phyloP scores from a whole-genome alignment of 1,140 invertebrate species.

The Phymastichus coffea region DNA sequence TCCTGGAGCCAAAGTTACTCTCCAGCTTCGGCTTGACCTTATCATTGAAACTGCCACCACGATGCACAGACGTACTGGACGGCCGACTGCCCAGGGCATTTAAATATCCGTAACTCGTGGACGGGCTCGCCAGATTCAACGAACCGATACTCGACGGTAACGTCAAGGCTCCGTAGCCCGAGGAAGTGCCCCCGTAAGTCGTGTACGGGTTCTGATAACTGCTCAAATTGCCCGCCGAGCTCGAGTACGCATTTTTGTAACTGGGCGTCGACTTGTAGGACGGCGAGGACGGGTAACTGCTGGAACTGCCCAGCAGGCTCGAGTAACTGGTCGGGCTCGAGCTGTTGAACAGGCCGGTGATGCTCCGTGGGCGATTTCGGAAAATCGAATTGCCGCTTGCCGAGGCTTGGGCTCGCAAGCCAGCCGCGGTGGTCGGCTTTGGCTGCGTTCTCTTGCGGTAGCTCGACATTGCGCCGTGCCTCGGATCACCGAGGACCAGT shows the following conservation, averaged over 20 bases:
- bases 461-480: conserved; percentile 39
- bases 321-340: conserved; percentile 47
- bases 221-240: conserved; percentile 53
- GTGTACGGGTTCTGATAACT: conserved; percentile 54
- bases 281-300: conserved; percentile 35
- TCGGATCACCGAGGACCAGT: too few relatives aligned
- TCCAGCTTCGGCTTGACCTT: conserved; percentile 43
- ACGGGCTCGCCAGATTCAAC: conserved; percentile 57
- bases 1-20: conserved; percentile 45
- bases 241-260: conserved; percentile 42
- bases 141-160: conserved; percentile 53
- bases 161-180: conserved; percentile 64
- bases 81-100: conserved; percentile 36
- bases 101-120: conserved; percentile 55
- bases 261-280: conserved; percentile 31
- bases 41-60: conserved; percentile 47
- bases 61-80: conserved; percentile 32
- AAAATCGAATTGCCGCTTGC: conserved; percentile 55
- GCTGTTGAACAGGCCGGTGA: conserved; percentile 47
- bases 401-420: conserved; percentile 52
- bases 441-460: conserved; percentile 51
- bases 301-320: conserved; percentile 44
- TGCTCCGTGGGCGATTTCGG: conserved; percentile 54
- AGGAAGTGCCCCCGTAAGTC: conserved; percentile 64
- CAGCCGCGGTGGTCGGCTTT: conserved; percentile 53